phyloP scores from a whole-genome alignment of 2,113 vertebrate species.

The Leptobrachium leishanense region DNA sequence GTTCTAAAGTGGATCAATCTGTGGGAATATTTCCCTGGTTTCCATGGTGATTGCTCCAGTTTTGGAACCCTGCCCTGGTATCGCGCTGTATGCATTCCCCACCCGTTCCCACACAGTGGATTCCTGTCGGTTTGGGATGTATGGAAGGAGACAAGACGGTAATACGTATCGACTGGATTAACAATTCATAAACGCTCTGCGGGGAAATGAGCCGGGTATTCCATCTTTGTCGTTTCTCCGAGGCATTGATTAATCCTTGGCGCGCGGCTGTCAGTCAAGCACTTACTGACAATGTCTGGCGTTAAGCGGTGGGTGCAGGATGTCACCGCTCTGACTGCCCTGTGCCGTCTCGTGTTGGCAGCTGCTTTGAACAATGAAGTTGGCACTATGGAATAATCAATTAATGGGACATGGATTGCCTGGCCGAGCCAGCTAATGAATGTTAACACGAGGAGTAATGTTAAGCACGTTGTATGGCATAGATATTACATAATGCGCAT shows the following conservation, averaged over 20 bases:
- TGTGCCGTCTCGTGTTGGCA: slow-evolving; percentile 49
- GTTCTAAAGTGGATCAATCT: too few relatives aligned
- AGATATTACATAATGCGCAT: neutral
- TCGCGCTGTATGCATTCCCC: neutral
- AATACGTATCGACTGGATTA: slow-evolving; percentile 57
- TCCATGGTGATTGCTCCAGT: too few relatives aligned
- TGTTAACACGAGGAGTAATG: slow-evolving; percentile 52
- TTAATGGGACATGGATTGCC: slow-evolving; percentile 62
- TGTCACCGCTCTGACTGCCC: slow-evolving; percentile 51
- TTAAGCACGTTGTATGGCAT: slow-evolving; percentile 22
- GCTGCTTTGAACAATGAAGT: slow-evolving; percentile 55
- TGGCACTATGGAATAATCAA: slow-evolving; percentile 56
- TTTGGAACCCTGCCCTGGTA: too few relatives aligned
- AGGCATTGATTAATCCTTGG: slow-evolving; percentile 58
- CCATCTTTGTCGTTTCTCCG: slow-evolving; percentile 36
- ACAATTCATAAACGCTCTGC: slow-evolving; percentile 57
- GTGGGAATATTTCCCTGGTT: too few relatives aligned
- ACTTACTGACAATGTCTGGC: slow-evolving; percentile 47
- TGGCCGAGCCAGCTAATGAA: slow-evolving; percentile 54
- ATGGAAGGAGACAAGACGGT: slow-evolving; percentile 46
- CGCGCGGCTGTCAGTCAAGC: slow-evolving; percentile 48
- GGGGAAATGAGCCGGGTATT: slow-evolving; percentile 50
- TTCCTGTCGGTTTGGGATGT: neutral
- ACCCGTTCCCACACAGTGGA: neutral
- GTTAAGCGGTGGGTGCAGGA: slow-evolving; percentile 56